These are phyloP conservation scores for Strigamia maritima DNA, from an alignment of 2,888 invertebrate species.

Conservation along the genomic window DNA sequence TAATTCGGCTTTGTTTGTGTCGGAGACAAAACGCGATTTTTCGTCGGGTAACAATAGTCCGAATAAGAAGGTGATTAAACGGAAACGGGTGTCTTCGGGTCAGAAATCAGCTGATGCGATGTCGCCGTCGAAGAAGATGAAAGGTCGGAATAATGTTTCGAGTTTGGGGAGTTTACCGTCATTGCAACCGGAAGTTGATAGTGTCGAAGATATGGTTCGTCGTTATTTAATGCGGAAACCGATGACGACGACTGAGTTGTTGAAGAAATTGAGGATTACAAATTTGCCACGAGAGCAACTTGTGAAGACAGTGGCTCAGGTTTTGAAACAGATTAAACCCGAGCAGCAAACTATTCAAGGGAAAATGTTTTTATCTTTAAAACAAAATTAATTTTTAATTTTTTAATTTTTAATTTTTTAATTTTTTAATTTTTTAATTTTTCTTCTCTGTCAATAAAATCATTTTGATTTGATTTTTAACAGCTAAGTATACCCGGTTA, in stretches of 20 bases:
- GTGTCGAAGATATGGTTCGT: constrained; percentile 90
- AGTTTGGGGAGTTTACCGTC: no score
- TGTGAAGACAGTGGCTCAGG: constrained; percentile 89
- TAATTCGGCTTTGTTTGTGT: constrained; percentile 53
- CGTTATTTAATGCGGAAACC: constrained; percentile 94
- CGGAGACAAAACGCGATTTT: no score
- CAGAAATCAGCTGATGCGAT: no score
- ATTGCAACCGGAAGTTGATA: no score
- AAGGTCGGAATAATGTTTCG: constrained; percentile 88
- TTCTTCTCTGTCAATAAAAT: no score
- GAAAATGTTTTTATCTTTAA: constrained; percentile 90
- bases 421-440: neutral
- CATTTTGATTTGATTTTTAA: no score
- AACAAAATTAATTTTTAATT: constrained; percentile 50
- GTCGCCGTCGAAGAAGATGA: no score
- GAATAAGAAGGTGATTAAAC: no score
- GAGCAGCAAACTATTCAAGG: constrained; percentile 86
- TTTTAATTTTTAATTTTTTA: neutral
- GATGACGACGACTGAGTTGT: constrained; percentile 92
- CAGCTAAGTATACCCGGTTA: no score
- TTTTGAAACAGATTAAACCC: constrained; percentile 90
- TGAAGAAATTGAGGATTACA: constrained; percentile 93
- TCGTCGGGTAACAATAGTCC: no score
- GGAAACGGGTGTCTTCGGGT: no score
- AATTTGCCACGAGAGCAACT: constrained; percentile 85